These are phyloP conservation scores for Macropis europaea DNA, from an alignment of 2,888 invertebrate species.

Conservation along the genomic window DNA sequence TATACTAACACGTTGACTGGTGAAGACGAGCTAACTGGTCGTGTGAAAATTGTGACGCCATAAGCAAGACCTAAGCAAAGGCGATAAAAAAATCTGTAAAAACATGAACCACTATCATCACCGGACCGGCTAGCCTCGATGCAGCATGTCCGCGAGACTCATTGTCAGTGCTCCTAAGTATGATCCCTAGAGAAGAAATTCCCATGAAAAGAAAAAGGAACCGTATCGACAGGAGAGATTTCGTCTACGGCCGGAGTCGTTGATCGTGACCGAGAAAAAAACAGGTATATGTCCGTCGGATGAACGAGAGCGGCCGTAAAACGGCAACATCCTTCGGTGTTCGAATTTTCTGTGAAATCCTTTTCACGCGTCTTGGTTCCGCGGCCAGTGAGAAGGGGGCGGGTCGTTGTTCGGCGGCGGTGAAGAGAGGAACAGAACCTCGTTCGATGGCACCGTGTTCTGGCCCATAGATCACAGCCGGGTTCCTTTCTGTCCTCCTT, in stretches of 20 bases:
- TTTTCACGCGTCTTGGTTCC: conserved; percentile 75
- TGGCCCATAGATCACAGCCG: conserved; percentile 56
- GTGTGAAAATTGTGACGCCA: too few relatives aligned
- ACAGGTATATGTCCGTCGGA: conserved; percentile 39
- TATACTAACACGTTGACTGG: too few relatives aligned
- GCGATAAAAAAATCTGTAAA: too few relatives aligned
- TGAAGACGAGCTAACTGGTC: too few relatives aligned
- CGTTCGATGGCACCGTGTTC: conserved; percentile 28
- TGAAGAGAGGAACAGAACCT: conserved; percentile 11
- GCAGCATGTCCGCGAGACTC: too few relatives aligned
- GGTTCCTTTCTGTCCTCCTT: conserved; percentile 48
- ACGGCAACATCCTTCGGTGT: conserved; percentile 67
- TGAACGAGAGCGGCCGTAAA: conserved; percentile 61
- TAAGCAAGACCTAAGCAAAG: too few relatives aligned
- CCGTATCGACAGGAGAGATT: neutral
- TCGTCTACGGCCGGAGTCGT: neutral
- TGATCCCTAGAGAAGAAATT: too few relatives aligned
- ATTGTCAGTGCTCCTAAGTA: too few relatives aligned
- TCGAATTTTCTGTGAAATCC: conserved; percentile 75
- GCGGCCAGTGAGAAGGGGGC: conserved; percentile 21
- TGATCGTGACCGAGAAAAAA: conserved; percentile 3
- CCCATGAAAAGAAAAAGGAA: neutral
- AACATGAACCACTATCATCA: too few relatives aligned
- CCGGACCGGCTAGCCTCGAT: too few relatives aligned
- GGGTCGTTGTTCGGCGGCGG: conserved; percentile 11